Conservation (phyloP, 2,113 vertebrate species). For the Thinocorus orbignyianus region DNA sequence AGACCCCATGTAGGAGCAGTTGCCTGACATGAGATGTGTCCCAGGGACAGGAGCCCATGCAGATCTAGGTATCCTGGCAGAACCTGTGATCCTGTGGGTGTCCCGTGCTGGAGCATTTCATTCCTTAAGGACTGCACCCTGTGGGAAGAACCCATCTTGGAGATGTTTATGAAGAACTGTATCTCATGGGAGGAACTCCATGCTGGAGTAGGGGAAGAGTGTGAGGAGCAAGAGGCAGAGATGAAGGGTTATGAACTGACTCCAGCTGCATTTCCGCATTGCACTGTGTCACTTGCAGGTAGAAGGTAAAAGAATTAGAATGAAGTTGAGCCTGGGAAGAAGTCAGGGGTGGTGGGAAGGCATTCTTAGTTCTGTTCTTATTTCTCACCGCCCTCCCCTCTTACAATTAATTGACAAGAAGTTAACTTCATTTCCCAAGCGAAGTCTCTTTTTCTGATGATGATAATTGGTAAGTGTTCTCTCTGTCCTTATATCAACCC, state of each 20-base stretch:
- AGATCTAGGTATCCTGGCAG: not conserved
- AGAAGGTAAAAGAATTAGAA: not conserved
- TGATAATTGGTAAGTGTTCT: not conserved
- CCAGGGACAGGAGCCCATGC: no score
- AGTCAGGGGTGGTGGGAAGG: rapidly evolving
- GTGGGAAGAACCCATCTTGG: rapidly evolving
- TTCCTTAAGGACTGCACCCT: not conserved
- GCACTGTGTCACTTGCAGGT: rapidly evolving
- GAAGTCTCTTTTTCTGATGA: rapidly evolving
- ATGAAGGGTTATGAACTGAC: not conserved
- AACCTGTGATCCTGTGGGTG: not conserved
- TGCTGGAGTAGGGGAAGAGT: not conserved
- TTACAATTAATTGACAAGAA: not conserved
- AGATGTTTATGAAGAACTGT: not conserved
- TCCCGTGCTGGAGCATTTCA: rapidly evolving
- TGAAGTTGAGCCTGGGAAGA: not conserved
- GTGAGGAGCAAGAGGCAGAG: not conserved
- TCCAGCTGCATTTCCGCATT: not conserved
- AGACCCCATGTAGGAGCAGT: rapidly evolving
- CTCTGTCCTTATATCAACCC: not conserved
- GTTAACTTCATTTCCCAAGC: not conserved
- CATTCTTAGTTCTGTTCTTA: not conserved
- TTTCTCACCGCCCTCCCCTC: not conserved
- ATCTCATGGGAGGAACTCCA: rapidly evolving
- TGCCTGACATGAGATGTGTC: rapidly evolving